These are phyloP conservation scores for Cantharis nigra DNA, from an alignment of 2,888 invertebrate species.

Conservation along the genomic window DNA sequence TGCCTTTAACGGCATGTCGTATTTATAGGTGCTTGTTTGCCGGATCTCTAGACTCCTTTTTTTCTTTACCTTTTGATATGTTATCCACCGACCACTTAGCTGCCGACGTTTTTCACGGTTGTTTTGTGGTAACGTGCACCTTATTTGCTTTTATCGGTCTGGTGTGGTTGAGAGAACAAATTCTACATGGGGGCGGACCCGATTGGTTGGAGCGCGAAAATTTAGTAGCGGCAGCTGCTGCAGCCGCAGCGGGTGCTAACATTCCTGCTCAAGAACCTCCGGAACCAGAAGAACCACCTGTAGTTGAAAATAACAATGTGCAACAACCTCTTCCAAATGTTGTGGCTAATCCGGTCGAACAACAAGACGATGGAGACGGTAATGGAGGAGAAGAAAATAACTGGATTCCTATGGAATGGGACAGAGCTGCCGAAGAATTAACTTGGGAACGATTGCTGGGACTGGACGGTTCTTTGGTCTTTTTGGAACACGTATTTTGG, in stretches of 20 bases:
- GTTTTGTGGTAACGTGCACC: slow-evolving; percentile 95
- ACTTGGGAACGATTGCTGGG: slow-evolving; percentile 98
- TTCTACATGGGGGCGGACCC: slow-evolving; percentile 95
- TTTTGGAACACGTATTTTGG: slow-evolving; percentile 99
- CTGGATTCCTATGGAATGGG: slow-evolving; percentile 99
- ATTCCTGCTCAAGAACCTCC: slow-evolving; percentile 9
- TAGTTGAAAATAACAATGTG: slow-evolving; percentile 40
- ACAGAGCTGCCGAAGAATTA: slow-evolving; percentile 93
- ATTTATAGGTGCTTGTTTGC: slow-evolving; percentile 93
- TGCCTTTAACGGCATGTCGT: slow-evolving; percentile 94
- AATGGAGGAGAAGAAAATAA: slow-evolving; percentile 79
- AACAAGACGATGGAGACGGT: slow-evolving; percentile 56
- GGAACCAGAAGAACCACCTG: slow-evolving; percentile 20
- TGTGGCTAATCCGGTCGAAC: slow-evolving; percentile 24
- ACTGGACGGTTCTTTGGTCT: slow-evolving; percentile 94
- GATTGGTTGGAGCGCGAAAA: slow-evolving; percentile 90
- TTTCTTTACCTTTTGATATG: slow-evolving; percentile 89
- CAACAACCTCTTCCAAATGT: slow-evolving; percentile 39
- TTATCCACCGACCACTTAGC: slow-evolving; percentile 91
- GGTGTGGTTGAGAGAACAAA: slow-evolving; percentile 97
- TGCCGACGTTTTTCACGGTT: slow-evolving; percentile 94
- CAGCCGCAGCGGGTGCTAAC: slow-evolving; percentile 33
- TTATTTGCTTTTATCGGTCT: slow-evolving; percentile 94
- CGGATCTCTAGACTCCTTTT: slow-evolving; percentile 82
- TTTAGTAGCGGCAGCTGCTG: slow-evolving; percentile 55